Evolutionary conservation across 2,113 vertebrate species (phyloP), one percentile per base, ranked within the genome.

Genomic region (Cynocephalus volans): DNA sequence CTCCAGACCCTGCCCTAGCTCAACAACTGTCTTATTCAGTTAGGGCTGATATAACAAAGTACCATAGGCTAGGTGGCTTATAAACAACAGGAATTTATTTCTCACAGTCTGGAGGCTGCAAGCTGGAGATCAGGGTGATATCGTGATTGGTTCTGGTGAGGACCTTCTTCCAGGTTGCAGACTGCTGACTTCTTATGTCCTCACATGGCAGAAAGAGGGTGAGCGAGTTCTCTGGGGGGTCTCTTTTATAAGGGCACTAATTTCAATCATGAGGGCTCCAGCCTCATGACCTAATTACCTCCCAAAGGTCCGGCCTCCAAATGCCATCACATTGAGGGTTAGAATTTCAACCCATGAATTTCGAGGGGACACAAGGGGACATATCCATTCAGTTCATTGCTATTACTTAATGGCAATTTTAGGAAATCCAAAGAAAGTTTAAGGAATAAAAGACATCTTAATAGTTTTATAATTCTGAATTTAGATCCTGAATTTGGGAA

Each of bases 391-490:
- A 69, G 62, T 80, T 3, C 13, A 69, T 56, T 80, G 48, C 4
- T 90, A 36, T 89, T n/a, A 50, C 41, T 52, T 83, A 58, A 31
- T 88, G n/a, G 36, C 24, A 79, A 64, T 91, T 88, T 67, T 54
- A 73, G 92, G 62, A 88, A 91, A 88, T 5, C n/a, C 70, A 50
- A 45, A 94, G 21, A 75, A 36, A 36, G 23, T 85, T 82, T 82
- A 93, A n/a, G 45, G 67, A 45, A 87, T 90, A 70, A 83, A 91
- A 83, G 52, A 88, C 12, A 60, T 70, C 10, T 56, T 87, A 87
- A 64, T 64, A 28, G 28, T 72, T 48, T 60, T 85, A 52, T 67
- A 82, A 58, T 84, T 88, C 36, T 79, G 75, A 93, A 90, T 90
- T 70, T 95, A 54, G 23, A 82, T n/a, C 18, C 73, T 90, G 41